These are phyloP conservation scores for Melipona bicolor DNA, from an alignment of 2,888 invertebrate genomes.

Conservation along the genomic window DNA sequence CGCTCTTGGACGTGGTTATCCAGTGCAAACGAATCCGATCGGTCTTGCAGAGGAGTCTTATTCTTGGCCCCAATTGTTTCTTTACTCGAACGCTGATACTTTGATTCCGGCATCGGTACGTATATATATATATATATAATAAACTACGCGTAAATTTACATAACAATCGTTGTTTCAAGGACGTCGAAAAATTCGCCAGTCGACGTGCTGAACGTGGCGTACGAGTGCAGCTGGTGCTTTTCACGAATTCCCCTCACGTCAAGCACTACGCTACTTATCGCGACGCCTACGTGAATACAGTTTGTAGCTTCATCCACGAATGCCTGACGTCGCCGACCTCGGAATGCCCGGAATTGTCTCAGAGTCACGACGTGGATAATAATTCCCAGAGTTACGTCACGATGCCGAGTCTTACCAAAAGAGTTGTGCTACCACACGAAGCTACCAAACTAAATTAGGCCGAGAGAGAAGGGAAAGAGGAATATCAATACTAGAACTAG, in stretches of 20 bases:
- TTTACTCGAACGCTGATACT: slow-evolving; percentile 90
- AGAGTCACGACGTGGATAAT: slow-evolving; percentile 48
- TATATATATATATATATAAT: slow-evolving; percentile 21
- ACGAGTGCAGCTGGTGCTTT: slow-evolving; percentile 87
- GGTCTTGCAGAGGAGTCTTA: slow-evolving; percentile 86
- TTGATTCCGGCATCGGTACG: slow-evolving; percentile 87
- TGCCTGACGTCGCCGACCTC: slow-evolving; percentile 82
- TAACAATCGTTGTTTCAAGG: slow-evolving; percentile 81
- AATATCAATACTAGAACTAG: slow-evolving; percentile 18
- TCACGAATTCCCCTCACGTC: slow-evolving; percentile 91
- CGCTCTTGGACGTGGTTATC: slow-evolving; percentile 80
- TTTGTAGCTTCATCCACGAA: slow-evolving; percentile 87
- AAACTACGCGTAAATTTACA: not conserved
- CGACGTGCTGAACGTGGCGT: slow-evolving; percentile 87
- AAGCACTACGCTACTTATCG: slow-evolving; percentile 89
- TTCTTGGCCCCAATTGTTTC: slow-evolving; percentile 89
- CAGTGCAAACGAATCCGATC: slow-evolving; percentile 86
- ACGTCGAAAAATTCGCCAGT: slow-evolving; percentile 88
- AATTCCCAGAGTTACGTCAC: slow-evolving; percentile 53
- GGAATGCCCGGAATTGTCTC: slow-evolving; percentile 35
- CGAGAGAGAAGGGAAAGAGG: not conserved
- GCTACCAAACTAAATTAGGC: slow-evolving; percentile 59
- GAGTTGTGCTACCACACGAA: slow-evolving; percentile 75
- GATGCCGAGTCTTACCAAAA: slow-evolving; percentile 72
- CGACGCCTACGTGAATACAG: slow-evolving; percentile 87